Base-by-base conservation (phyloP, 1,140 invertebrate species). In the Euwallacea fornicatus region DNA sequence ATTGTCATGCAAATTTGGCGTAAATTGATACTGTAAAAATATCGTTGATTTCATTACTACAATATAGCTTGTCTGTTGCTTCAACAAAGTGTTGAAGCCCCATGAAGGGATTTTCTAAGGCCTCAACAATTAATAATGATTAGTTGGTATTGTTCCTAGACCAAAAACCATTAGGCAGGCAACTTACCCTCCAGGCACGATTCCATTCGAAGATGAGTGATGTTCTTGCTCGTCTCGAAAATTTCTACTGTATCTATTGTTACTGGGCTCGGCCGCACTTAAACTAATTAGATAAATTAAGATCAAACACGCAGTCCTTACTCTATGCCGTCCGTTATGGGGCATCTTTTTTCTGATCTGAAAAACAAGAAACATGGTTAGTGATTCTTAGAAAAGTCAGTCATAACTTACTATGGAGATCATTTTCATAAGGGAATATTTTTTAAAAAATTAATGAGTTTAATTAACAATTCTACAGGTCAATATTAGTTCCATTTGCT, bases 111-210 rank as follows among this genome's bases (percentile, higher is more conserved):
- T 33, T 33, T 33, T 33, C 21, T 33, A 2, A 33, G 4, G 21
- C 21, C 21, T 33, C 21, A 33, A 33, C 21, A 33, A 33, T 33
- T 33, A 33, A 33, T 33, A 33, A 33, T 33, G 21, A 33, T 33
- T 33, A 33, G 21, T 1, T 6, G 9, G 46, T 50, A 50, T 50
- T 50, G 46, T 50, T 50, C 46, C 46, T 11, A 50, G 21, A 33
- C 21, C 4, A 33, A 33, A 33, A 33, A 33, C 21, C 21, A 33
- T 33, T 33, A 33, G 21, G 21, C 21, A 33, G 21, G 21, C 21
- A 33, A 64, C 71, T 72, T 60, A 72, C 71, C 71, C 71, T 64
- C 71, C 71, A 15, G 71, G 71, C n/a, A 65, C 53, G 43, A 72
- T n/a, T 10, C 47, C 43, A 33, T 64, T 65, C 9, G 58, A 7